Conservation (phyloP, 2,797 vertebrate species). For the Pampus argenteus region DNA sequence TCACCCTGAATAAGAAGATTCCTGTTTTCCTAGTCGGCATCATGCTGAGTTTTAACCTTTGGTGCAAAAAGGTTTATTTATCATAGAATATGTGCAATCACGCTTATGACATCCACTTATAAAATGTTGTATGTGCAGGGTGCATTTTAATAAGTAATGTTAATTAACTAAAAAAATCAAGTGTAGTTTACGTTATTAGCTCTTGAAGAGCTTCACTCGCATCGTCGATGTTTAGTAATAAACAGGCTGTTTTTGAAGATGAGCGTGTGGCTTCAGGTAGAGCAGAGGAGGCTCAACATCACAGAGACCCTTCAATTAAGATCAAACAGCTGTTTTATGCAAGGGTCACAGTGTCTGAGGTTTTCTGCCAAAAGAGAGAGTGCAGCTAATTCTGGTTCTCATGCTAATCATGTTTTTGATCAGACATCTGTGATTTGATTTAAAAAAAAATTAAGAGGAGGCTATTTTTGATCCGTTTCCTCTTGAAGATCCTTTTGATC, state of each 20-base stretch:
- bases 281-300: slow-evolving; percentile 31
- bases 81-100: slow-evolving; percentile 13
- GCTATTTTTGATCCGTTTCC: slow-evolving; percentile 43
- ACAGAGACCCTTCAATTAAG: slow-evolving; percentile 52
- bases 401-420: slow-evolving; percentile 66
- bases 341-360: slow-evolving; percentile 43
- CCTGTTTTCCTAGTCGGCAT: not conserved
- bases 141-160: no score
- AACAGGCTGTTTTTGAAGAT: slow-evolving; percentile 10
- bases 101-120: not conserved
- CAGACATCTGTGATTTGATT: slow-evolving; percentile 63
- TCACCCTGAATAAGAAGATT: not conserved
- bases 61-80: not conserved
- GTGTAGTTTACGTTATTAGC: not conserved
- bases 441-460: slow-evolving; percentile 27
- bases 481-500: slow-evolving; percentile 44
- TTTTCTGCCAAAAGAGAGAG: slow-evolving; percentile 46
- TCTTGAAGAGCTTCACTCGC: not conserved
- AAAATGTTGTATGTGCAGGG: not conserved
- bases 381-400: slow-evolving; percentile 50
- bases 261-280: slow-evolving; percentile 35
- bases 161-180: not conserved
- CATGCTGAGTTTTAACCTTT: not conserved
- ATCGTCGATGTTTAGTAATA: not conserved
- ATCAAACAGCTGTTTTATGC: slow-evolving; percentile 58